Conservation (phyloP, 1,140 invertebrate species). For the Microplitis mediator region DNA sequence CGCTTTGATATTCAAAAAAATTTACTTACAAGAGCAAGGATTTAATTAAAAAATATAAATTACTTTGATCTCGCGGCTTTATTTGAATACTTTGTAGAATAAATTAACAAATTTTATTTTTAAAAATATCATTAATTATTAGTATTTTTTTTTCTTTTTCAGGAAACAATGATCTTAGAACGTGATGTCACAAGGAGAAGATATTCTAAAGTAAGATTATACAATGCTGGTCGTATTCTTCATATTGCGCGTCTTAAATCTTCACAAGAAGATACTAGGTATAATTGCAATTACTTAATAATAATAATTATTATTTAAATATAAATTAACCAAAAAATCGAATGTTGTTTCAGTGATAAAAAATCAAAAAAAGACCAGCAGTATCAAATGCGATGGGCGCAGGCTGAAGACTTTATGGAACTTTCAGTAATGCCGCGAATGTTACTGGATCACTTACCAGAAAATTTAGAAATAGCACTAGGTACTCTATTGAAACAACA, state of each 20-base stretch:
- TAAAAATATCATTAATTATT: not conserved
- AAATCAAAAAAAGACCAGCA: slow-evolving; percentile 51
- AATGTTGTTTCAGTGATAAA: slow-evolving; percentile 30
- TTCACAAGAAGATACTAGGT: slow-evolving; percentile 42
- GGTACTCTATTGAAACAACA: slow-evolving; percentile 65
- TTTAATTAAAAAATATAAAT: no score
- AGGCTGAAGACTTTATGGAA: slow-evolving; percentile 76
- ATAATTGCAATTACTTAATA: not conserved
- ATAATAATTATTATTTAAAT: not conserved
- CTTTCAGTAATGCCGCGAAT: slow-evolving; percentile 77
- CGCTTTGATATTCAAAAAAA: no score
- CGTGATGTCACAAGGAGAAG: slow-evolving; percentile 70
- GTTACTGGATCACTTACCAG: slow-evolving; percentile 76
- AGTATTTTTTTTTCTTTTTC: slow-evolving; percentile 25
- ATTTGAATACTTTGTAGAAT: no score
- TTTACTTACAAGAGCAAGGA: no score
- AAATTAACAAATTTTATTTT: no score
- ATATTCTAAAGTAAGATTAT: slow-evolving; percentile 72
- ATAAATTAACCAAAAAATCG: not conserved
- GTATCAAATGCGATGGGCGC: slow-evolving; percentile 78
- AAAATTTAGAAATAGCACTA: slow-evolving; percentile 73
- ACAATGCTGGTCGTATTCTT: slow-evolving; percentile 74
- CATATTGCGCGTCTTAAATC: slow-evolving; percentile 71
- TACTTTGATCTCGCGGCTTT: no score
- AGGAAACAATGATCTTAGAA: slow-evolving; percentile 71